phyloP scores from a whole-genome alignment of 2,113 vertebrate species.

The Anoplopoma fimbria region DNA sequence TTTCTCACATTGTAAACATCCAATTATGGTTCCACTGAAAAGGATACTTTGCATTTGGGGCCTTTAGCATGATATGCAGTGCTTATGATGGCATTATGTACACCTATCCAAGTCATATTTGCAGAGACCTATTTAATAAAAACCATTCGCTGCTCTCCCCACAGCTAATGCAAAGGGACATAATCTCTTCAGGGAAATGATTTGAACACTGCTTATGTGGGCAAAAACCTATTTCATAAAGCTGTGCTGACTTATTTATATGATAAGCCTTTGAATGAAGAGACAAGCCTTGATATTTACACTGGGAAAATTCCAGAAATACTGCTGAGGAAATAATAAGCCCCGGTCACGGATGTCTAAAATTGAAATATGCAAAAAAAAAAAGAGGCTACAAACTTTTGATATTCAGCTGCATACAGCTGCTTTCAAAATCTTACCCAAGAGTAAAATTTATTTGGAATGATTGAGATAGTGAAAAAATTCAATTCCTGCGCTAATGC shows the following conservation, averaged over 20 bases:
- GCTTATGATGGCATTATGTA: slow-evolving; percentile 78
- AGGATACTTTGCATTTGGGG: slow-evolving; percentile 22
- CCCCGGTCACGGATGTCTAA: slow-evolving; percentile 41
- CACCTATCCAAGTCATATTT: slow-evolving; percentile 79
- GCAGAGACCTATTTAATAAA: slow-evolving; percentile 78
- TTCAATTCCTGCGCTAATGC: slow-evolving; percentile 28
- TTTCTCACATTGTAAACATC: slow-evolving; percentile 53
- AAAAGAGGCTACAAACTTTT: slow-evolving; percentile 36
- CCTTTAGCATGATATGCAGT: slow-evolving; percentile 65
- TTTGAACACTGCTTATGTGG: slow-evolving; percentile 61
- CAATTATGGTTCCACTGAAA: slow-evolving; percentile 50
- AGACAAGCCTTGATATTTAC: slow-evolving; percentile 65
- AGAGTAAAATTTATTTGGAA: slow-evolving; percentile 60
- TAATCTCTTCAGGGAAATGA: slow-evolving; percentile 54
- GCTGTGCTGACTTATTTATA: slow-evolving; percentile 60
- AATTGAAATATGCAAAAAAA: slow-evolving; percentile 45
- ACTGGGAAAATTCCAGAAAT: slow-evolving; percentile 53
- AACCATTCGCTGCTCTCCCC: slow-evolving; percentile 84
- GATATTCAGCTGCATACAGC: slow-evolving; percentile 24
- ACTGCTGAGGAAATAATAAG: slow-evolving; percentile 45
- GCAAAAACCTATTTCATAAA: slow-evolving; percentile 49
- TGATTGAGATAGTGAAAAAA: slow-evolving; percentile 47
- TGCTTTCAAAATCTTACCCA: slow-evolving; percentile 54
- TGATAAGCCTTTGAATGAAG: slow-evolving; percentile 60
- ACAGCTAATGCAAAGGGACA: slow-evolving; percentile 80